Percentiles rank a stretch among this genome's conserved stretches.
These are phyloP conservation scores for Ia io DNA, from an alignment of 2,113 vertebrate genomes.

Conservation along the genomic window DNA sequence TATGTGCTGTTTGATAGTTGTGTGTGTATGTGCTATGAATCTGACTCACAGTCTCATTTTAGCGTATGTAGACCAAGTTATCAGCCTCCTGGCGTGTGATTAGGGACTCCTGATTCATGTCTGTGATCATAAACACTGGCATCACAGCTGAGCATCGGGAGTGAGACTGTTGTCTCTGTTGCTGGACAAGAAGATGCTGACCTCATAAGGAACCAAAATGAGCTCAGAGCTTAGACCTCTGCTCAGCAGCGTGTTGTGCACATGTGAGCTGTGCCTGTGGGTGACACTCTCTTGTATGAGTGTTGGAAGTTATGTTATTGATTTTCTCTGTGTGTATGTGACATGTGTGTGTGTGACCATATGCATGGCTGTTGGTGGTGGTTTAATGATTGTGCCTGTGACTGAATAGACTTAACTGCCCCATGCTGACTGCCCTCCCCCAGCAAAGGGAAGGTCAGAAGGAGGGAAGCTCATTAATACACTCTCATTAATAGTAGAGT, in stretches of 20 bases:
- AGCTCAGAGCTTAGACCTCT: not conserved
- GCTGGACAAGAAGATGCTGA: too few species aligned
- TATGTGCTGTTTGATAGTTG: not conserved
- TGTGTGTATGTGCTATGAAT: not conserved
- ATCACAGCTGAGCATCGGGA: not conserved
- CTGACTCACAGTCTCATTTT: not conserved
- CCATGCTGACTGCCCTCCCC: not conserved
- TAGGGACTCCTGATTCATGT: not conserved
- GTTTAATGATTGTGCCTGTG: not conserved
- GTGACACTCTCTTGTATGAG: not conserved
- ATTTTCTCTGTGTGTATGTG: not conserved
- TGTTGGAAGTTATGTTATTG: not conserved
- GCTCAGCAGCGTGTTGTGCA: not conserved
- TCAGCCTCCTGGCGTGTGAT: rapidly evolving
- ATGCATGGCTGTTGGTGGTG: not conserved
- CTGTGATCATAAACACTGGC: not conserved
- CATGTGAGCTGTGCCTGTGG: not conserved
- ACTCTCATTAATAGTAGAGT: not conserved
- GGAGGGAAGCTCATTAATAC: not conserved
- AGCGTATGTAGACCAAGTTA: not conserved
- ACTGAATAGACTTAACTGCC: not conserved
- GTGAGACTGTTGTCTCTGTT: not conserved
- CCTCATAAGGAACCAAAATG: too few species aligned
- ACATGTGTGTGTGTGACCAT: not conserved
- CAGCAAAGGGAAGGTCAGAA: not conserved